phyloP scores from a whole-genome alignment of 2,113 vertebrate species.

The Eurystomus gularis region DNA sequence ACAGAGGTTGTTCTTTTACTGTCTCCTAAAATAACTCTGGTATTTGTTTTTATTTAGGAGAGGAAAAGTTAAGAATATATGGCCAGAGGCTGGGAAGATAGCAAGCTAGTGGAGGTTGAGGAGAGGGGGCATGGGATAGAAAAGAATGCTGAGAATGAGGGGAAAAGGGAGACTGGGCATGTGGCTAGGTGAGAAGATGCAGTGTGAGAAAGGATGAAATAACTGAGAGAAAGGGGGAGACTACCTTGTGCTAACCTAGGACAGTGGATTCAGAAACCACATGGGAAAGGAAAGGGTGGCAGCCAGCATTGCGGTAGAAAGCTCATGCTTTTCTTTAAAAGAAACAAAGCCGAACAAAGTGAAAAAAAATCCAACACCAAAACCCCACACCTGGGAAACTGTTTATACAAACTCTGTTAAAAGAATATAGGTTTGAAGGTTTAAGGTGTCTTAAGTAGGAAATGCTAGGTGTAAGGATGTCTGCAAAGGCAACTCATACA shows the following conservation, averaged over 20 bases:
- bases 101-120: not conserved
- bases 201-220: not conserved
- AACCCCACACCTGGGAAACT: not conserved
- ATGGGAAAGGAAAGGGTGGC: not conserved
- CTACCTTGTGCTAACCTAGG: not conserved
- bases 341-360: not conserved
- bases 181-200: not conserved
- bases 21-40: conserved; percentile 25
- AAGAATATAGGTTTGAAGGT: not conserved
- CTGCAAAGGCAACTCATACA: not conserved
- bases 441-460: not conserved
- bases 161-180: not conserved
- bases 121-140: not conserved
- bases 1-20: not conserved
- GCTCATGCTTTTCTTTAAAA: not conserved
- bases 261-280: not conserved
- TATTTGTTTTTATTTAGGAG: conserved; percentile 24
- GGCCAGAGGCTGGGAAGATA: not conserved
- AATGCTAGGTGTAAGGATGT: not conserved
- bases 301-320: not conserved
- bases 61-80: not conserved
- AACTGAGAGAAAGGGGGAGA: not conserved
- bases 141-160: not conserved
- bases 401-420: not conserved
- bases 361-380: not conserved